Percentiles rank a stretch among this genome's conserved stretches.
phyloP scores from a whole-genome alignment of 1,140 invertebrate genomes.

The Penaeus japonicus region DNA sequence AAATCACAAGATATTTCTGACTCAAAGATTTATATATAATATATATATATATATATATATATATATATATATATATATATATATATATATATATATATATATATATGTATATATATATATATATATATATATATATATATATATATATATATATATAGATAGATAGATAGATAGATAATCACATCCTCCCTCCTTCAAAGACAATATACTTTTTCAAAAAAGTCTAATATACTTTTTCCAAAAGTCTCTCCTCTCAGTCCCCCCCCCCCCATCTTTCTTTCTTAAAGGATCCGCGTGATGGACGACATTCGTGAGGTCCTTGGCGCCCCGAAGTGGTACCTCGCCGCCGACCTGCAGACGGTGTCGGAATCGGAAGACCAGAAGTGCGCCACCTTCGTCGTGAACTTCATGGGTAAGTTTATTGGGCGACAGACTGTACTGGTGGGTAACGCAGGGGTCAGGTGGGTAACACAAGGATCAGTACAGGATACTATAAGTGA shows the following conservation, averaged over 20 bases:
- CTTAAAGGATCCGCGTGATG: conserved; percentile 79
- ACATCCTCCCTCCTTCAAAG: no score
- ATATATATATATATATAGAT: no score
- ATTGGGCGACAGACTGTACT: neutral
- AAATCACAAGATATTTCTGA: no score
- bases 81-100: no score
- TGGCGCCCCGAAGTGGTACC: conserved; percentile 88
- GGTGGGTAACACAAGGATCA: neutral
- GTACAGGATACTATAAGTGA: neutral
- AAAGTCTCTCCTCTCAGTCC: neutral
- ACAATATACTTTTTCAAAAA: neutral
- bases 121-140: no score
- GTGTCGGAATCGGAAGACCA: conserved; percentile 80
- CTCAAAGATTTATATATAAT: no score
- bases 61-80: no score
- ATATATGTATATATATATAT: no score
- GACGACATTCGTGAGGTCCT: conserved; percentile 81
- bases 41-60: no score
- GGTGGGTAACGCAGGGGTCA: neutral
- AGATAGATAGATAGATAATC: no score
- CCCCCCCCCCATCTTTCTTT: neutral
- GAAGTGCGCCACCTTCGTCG: conserved; percentile 84
- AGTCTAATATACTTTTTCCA: conserved; percentile 19
- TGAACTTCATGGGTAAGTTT: conserved; percentile 81
- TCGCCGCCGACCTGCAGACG: conserved; percentile 82